Conservation (phyloP, 2,888 invertebrate genomes). For the Stenodera caucasica region DNA sequence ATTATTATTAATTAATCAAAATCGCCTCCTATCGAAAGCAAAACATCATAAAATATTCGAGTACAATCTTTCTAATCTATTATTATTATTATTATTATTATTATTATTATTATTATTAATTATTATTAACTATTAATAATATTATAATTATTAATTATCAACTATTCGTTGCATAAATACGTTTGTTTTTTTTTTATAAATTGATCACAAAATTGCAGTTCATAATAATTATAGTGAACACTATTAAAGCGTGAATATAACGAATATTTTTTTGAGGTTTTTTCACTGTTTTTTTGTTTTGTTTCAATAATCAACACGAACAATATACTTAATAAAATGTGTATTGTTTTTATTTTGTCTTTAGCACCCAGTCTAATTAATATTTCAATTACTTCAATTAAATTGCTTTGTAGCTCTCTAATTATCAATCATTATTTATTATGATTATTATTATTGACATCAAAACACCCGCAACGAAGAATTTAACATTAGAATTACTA, state of each 20-base stretch:
- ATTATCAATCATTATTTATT: not conserved
- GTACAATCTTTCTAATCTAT: conserved; percentile 27
- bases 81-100: conserved; percentile 29
- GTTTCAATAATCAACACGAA: conserved; percentile 47
- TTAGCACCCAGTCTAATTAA: conserved; percentile 53
- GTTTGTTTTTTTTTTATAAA: conserved; percentile 48
- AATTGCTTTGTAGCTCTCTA: conserved; percentile 17
- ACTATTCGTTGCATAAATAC: conserved; percentile 50
- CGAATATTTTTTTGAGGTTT: conserved; percentile 33
- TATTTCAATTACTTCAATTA: conserved; percentile 31
- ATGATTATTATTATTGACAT: not conserved
- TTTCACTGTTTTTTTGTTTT: conserved; percentile 24
- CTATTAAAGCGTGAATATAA: conserved; percentile 55
- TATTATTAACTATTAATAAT: conserved; percentile 29
- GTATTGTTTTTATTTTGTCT: conserved; percentile 29
- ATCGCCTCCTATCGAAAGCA: conserved; percentile 39
- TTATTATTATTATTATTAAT: conserved; percentile 31
- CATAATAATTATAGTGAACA: conserved; percentile 58
- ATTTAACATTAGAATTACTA: too few relatives aligned
- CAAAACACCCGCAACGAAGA: not conserved
- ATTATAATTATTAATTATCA: conserved; percentile 26
- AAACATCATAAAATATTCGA: conserved; percentile 35
- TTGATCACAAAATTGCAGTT: conserved; percentile 58
- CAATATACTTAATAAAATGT: conserved; percentile 34
- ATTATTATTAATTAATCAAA: conserved; percentile 26